Conservation (phyloP, 2,888 invertebrate genomes). For the Campopleginae sp. region DNA sequence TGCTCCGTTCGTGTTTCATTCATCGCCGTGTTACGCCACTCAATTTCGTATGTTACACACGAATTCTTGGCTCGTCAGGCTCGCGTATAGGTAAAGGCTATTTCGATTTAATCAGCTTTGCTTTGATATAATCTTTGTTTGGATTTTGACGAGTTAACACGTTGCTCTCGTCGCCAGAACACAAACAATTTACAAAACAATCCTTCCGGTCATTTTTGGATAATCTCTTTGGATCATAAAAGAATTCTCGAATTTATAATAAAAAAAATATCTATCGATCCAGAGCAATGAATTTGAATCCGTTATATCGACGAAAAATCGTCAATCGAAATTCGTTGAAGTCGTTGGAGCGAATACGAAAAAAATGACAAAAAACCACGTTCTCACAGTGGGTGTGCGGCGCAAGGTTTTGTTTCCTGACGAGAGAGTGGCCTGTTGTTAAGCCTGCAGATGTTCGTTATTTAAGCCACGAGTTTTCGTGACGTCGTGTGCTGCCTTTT, state of each 20-base stretch:
- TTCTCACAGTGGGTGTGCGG: slow-evolving; percentile 32
- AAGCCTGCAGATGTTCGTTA: slow-evolving; percentile 62
- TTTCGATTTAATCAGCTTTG: background rate
- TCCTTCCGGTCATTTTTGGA: background rate
- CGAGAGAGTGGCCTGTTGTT: slow-evolving; percentile 24
- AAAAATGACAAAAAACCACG: slow-evolving; percentile 8
- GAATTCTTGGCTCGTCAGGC: slow-evolving; percentile 35
- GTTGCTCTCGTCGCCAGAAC: background rate
- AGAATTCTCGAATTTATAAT: background rate
- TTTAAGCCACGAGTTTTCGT: slow-evolving; percentile 57
- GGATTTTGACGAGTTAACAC: background rate
- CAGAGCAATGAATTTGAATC: background rate
- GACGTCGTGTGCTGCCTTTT: slow-evolving; percentile 48
- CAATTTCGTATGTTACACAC: slow-evolving; percentile 62
- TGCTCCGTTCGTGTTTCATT: slow-evolving; percentile 69
- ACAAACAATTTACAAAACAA: background rate
- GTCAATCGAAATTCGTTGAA: background rate
- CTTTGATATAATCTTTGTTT: background rate
- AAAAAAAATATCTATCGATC: background rate
- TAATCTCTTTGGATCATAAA: background rate
- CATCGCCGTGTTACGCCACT: slow-evolving; percentile 67
- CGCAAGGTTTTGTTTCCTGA: slow-evolving; percentile 30
- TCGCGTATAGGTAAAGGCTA: background rate
- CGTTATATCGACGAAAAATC: background rate
- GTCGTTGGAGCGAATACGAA: background rate